Evolutionary conservation across 2,113 vertebrate genomes (phyloP), one percentile per base, ranked within the genome.

Genomic region (Dasyornis broadbenti): DNA sequence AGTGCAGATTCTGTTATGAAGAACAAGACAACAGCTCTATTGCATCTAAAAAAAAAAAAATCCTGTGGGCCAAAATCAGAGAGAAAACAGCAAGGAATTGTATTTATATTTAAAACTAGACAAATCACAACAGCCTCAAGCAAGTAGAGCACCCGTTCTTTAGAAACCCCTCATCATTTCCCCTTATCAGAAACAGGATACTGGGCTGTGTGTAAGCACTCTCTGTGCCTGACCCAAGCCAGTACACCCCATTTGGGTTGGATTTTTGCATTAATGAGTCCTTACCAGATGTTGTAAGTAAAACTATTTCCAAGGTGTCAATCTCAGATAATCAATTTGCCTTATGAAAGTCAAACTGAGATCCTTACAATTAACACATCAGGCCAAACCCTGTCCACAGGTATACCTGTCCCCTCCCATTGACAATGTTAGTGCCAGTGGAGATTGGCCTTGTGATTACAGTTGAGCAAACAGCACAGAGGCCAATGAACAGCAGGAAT

Each of bases 191-290:
- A 71, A 68, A 44, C 4, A n/a, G 37, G 8, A 27, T 4, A 23
- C 15, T 5, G 22, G 31, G 44, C 37, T 77, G 47, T 13, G 15
- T 33, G 15, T 30, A 49, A 85, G n/a, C 15, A 47, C 27, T 23
- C 28, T 44, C 30, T 2, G 8, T 37, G 50, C 35, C 33, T 63
- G 44, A 59, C 26, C 39, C 20, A 14, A 80, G 18, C 26, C 6
- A 6, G 6, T 21, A 79, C 13, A 79, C 3, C 19, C 10, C 17
- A 1, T 9, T 6, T 44, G 4, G 0, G 0, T 30, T 33, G 30
- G 60, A 65, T 69, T 63, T 49, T 39, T 42, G 13, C 37, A 61
- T 31, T 68, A 59, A 23, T 13, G 2, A 82, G 19, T 35, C 30
- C 39, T 77, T 45, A 70, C 6, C 24, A 61, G 47, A 49, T 15